Percentiles rank a stretch among this genome's conserved stretches.
Evolutionary conservation across 2,113 vertebrate genomes (phyloP).

Genomic region (Meles meles): DNA sequence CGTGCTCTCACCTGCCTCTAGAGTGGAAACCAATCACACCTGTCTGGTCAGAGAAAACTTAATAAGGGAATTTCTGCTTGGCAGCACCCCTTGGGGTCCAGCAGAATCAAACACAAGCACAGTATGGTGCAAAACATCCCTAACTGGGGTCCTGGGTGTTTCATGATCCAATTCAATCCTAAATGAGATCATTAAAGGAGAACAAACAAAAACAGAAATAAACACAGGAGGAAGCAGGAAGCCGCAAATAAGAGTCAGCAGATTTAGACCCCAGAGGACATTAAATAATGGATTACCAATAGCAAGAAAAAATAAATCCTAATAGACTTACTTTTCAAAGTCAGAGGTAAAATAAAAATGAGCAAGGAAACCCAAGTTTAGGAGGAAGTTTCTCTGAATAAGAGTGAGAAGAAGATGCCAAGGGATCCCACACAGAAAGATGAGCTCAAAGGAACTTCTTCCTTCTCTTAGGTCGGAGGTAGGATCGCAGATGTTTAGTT

Average conservation of each 20-base stretch:
- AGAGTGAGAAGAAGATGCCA: neutral
- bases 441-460: neutral
- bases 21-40: neutral
- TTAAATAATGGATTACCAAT: neutral
- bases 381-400: neutral
- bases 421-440: neutral
- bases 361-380: neutral
- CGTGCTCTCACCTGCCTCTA: neutral
- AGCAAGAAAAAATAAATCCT: neutral
- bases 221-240: neutral
- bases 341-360: neutral
- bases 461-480: neutral
- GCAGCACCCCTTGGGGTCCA: too few relatives aligned
- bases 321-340: neutral
- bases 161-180: neutral
- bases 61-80: neutral
- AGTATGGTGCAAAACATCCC: too few relatives aligned
- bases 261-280: neutral
- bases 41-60: neutral
- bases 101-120: neutral
- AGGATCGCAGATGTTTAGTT: neutral
- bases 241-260: neutral
- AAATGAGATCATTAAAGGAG: neutral
- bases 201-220: neutral
- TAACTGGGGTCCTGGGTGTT: neutral